phyloP scores from a whole-genome alignment of 2,888 invertebrate genomes.

The Lithophane leautieri region DNA sequence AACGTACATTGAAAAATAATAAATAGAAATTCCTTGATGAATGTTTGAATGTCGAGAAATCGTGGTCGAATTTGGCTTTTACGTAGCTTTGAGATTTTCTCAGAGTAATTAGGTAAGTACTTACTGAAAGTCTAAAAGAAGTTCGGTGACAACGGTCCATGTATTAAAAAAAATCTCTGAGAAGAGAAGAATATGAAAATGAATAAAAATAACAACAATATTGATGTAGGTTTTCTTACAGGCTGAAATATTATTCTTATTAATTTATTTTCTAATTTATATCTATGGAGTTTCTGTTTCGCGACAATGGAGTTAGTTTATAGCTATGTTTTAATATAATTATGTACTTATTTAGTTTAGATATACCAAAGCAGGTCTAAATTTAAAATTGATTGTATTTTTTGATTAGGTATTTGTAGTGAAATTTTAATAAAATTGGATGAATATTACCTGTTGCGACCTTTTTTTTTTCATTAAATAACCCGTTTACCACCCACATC shows the following conservation, averaged over 20 bases:
- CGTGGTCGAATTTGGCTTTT: neutral
- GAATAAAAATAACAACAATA: neutral
- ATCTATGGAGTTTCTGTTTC: neutral
- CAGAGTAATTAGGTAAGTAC: neutral
- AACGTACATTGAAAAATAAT: neutral
- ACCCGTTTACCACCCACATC: too few species aligned
- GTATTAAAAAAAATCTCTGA: neutral
- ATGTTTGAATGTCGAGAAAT: conserved; percentile 11
- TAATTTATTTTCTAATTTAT: conserved; percentile 7
- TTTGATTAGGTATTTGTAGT: conserved; percentile 57
- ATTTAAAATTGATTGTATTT: conserved; percentile 51
- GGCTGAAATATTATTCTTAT: neutral
- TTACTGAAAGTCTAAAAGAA: neutral
- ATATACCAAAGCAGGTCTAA: conserved; percentile 56
- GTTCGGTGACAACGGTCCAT: neutral
- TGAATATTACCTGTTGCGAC: conserved; percentile 24
- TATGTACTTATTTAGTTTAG: neutral
- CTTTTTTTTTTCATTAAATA: neutral
- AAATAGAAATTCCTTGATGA: neutral
- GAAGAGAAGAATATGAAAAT: neutral
- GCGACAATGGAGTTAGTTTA: neutral
- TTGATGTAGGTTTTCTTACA: neutral
- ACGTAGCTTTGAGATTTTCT: neutral
- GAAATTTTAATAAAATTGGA: conserved; percentile 55
- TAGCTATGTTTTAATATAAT: conserved; percentile 16